phyloP scores from a whole-genome alignment of 2,797 vertebrate species.

The Knipowitschia caucasica region DNA sequence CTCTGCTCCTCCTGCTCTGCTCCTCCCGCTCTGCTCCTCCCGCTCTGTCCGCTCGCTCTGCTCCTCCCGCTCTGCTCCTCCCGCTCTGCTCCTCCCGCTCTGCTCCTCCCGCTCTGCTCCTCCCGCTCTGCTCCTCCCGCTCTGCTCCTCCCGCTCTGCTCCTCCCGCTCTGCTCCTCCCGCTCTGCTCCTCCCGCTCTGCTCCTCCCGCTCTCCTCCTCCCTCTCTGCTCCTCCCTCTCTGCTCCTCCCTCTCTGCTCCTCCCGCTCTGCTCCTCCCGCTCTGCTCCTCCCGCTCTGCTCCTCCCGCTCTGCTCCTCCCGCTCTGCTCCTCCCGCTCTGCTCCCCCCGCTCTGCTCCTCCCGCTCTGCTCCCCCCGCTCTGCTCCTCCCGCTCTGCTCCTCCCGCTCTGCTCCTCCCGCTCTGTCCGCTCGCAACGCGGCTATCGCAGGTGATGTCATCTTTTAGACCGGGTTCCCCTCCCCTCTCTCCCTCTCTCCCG shows the following conservation, averaged over 20 bases:
- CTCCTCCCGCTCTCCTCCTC: neutral
- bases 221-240: neutral
- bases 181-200: neutral
- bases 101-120: neutral
- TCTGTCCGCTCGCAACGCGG: slow-evolving; percentile 88
- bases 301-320: neutral
- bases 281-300: neutral
- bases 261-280: neutral
- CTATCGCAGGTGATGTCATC: slow-evolving; percentile 96
- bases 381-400: neutral
- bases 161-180: neutral
- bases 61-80: slow-evolving; percentile 37
- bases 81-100: neutral
- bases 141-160: too few relatives aligned
- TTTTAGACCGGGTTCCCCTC: slow-evolving; percentile 89
- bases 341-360: neutral
- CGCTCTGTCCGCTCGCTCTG: neutral
- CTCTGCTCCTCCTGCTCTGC: neutral
- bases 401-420: neutral
- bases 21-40: slow-evolving; percentile 37
- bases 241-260: neutral
- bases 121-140: neutral
- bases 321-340: neutral
- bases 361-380: neutral
- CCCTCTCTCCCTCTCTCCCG: slow-evolving; percentile 71